A percentile compares a stretch with the other conserved stretches of the same genome.
These are phyloP conservation scores for Philaethria dido DNA, from an alignment of 2,888 invertebrate species.

Conservation along the genomic window DNA sequence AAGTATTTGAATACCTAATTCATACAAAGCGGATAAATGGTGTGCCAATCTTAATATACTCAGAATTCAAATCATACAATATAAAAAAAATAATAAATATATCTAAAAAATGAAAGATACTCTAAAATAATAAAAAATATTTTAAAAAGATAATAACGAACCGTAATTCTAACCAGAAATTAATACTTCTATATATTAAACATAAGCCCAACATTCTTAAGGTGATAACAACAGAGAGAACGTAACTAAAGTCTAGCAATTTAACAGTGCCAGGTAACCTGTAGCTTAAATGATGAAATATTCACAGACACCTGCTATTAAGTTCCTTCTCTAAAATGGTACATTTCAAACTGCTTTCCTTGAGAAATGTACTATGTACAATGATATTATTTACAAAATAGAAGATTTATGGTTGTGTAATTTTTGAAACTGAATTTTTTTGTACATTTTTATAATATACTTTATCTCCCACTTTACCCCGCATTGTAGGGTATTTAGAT, in stretches of 20 bases:
- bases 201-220: not conserved
- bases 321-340: not conserved
- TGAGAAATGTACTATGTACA: not conserved
- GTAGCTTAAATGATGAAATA: slow-evolving; percentile 17
- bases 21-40: no score
- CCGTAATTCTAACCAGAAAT: no score
- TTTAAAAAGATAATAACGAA: no score
- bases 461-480: no score
- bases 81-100: no score
- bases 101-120: no score
- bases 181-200: not conserved
- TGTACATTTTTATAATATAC: not conserved
- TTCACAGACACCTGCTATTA: slow-evolving; percentile 15
- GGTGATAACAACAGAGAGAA: slow-evolving; percentile 1
- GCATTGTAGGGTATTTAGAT: no score
- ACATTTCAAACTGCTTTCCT: slow-evolving; percentile 6
- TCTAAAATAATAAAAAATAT: not conserved
- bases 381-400: not conserved
- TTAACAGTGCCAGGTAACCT: slow-evolving; percentile 16
- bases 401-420: not conserved
- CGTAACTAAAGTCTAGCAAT: slow-evolving; percentile 2
- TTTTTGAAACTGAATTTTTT: not conserved
- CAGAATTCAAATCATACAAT: no score
- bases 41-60: no score
- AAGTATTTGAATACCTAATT: no score